These are phyloP conservation scores for Fulica atra DNA, from an alignment of 2,113 vertebrate species.

Conservation along the genomic window DNA sequence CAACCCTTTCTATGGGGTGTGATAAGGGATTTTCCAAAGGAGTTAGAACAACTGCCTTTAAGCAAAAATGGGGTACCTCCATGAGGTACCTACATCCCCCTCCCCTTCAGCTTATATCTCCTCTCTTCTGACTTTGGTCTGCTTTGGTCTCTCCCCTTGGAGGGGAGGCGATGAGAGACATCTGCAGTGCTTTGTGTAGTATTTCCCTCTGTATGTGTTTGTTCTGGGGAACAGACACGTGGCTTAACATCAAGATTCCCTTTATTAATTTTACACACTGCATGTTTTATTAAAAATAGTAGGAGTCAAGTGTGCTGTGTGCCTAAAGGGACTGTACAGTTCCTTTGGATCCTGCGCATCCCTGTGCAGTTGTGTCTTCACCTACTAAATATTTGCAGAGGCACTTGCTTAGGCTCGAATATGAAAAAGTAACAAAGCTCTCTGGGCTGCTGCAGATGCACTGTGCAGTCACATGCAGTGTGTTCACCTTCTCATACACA, in stretches of 20 bases:
- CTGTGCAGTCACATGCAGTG: not conserved
- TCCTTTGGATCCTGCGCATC: not conserved
- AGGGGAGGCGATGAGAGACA: not conserved
- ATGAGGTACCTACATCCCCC: not conserved
- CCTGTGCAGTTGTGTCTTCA: not conserved
- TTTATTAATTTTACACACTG: not conserved
- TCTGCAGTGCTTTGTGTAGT: not conserved
- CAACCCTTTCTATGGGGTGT: not conserved
- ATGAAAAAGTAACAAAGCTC: not conserved
- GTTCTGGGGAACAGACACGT: not conserved
- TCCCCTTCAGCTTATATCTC: not conserved
- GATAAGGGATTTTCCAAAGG: not conserved
- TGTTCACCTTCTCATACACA: not conserved
- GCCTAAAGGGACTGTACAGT: not conserved
- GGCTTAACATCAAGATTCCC: not conserved
- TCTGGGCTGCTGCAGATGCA: not conserved
- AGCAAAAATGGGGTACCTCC: not conserved
- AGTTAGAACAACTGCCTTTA: not conserved
- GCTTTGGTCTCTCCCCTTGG: not conserved
- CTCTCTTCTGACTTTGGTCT: not conserved
- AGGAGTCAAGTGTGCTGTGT: not conserved
- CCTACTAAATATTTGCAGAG: not conserved
- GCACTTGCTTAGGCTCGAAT: not conserved
- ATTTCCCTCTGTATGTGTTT: not conserved
- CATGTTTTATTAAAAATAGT: not conserved